Percentiles rank a stretch among this genome's conserved stretches.
These are phyloP conservation scores for Octonoba sinensis DNA, from an alignment of 2,888 invertebrate genomes.

Conservation along the genomic window DNA sequence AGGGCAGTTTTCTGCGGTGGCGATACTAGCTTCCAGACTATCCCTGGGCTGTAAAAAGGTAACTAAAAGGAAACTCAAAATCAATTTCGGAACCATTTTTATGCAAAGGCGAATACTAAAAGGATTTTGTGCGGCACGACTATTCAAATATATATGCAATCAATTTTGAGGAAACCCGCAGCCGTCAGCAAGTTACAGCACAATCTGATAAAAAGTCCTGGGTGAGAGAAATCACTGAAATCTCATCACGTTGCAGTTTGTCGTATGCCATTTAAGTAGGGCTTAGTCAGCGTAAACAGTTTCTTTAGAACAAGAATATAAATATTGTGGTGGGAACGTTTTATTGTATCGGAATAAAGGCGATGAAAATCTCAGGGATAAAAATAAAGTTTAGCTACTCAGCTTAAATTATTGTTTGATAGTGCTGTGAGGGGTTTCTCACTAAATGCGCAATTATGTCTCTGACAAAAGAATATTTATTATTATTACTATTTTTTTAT, in stretches of 20 bases:
- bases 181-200: slow-evolving; percentile 29
- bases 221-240: background rate
- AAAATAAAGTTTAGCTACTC: slow-evolving; percentile 35
- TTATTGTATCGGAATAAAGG: slow-evolving; percentile 48
- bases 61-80: background rate
- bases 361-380: slow-evolving; percentile 18
- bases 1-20: slow-evolving; percentile 9
- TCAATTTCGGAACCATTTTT: slow-evolving; percentile 20
- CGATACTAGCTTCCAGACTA: slow-evolving; percentile 9
- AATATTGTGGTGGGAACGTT: slow-evolving; percentile 34
- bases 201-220: slow-evolving; percentile 32
- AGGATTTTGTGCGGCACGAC: slow-evolving; percentile 15
- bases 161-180: slow-evolving; percentile 1
- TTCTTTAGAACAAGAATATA: slow-evolving; percentile 11
- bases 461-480: background rate
- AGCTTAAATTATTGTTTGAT: slow-evolving; percentile 28
- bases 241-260: too few species aligned
- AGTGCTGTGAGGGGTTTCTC: background rate
- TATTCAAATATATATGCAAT: slow-evolving; percentile 37
- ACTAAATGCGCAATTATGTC: background rate
- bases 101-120: slow-evolving; percentile 6
- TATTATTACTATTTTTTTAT: too few species aligned
- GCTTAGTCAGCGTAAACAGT: slow-evolving; percentile 30
- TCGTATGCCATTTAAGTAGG: slow-evolving; percentile 9
- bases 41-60: background rate